A percentile compares a stretch with the other conserved stretches of the same genome.
Evolutionary conservation across 2,113 vertebrate genomes (phyloP).

Genomic region (Alectura lathami): DNA sequence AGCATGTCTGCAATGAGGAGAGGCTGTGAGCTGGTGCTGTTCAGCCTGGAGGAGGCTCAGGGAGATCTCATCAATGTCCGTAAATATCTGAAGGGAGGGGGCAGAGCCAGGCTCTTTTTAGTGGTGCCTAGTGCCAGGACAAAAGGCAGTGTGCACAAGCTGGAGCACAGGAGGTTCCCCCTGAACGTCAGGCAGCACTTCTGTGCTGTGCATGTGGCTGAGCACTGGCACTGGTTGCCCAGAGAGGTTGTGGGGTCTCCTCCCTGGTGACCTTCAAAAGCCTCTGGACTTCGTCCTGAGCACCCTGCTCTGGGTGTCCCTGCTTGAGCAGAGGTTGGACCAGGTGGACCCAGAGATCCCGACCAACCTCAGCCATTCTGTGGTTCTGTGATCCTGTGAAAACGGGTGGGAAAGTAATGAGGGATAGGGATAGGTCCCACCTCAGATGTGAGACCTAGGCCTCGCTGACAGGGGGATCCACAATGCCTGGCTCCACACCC

Average conservation of each 20-base stretch:
- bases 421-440: fast-evolving
- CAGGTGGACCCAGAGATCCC: background rate
- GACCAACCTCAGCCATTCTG: background rate
- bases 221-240: background rate
- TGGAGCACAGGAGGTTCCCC: background rate
- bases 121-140: background rate
- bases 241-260: background rate
- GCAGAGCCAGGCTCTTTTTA: background rate
- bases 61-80: background rate
- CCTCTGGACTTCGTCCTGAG: background rate
- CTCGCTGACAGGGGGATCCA: background rate
- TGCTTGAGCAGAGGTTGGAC: background rate
- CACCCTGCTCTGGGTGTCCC: background rate
- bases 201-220: background rate
- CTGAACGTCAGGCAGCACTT: background rate
- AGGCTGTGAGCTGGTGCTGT: background rate
- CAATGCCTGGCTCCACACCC: background rate
- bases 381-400: background rate
- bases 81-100: background rate
- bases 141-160: background rate
- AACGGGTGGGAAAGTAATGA: fast-evolving
- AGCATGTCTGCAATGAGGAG: background rate
- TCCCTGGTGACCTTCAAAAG: too few relatives aligned
- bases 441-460: background rate
- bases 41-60: background rate